These are phyloP conservation scores for Psilanteris sp. DNA, from an alignment of 1,140 invertebrate genomes.

Conservation along the genomic window DNA sequence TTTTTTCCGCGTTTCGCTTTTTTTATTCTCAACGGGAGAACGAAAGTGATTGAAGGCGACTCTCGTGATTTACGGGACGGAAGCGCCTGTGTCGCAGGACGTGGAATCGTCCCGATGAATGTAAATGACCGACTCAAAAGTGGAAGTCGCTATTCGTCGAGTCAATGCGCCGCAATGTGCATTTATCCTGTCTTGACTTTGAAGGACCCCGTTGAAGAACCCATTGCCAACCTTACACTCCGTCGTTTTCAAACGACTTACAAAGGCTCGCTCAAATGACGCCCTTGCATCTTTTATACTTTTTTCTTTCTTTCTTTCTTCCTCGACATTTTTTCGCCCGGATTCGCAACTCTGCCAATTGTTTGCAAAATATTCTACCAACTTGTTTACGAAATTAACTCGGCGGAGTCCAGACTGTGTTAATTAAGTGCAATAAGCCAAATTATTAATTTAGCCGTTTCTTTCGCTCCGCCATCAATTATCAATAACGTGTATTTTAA, in stretches of 20 bases:
- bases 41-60: slow-evolving; percentile 41
- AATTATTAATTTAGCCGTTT: too few species aligned
- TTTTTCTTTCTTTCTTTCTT: too few species aligned
- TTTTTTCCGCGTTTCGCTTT: background rate
- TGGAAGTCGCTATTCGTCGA: slow-evolving; percentile 41
- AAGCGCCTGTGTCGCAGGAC: slow-evolving; percentile 42
- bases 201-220: slow-evolving; percentile 22
- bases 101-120: slow-evolving; percentile 45
- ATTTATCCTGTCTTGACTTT: slow-evolving; percentile 38
- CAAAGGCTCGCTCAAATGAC: slow-evolving; percentile 1
- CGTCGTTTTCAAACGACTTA: slow-evolving; percentile 8
- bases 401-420: too few species aligned
- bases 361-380: too few species aligned
- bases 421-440: too few species aligned
- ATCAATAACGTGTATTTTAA: too few species aligned
- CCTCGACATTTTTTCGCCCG: too few species aligned
- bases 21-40: slow-evolving; percentile 3
- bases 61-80: slow-evolving; percentile 47
- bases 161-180: slow-evolving; percentile 27
- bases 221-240: slow-evolving; percentile 31
- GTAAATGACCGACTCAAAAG: slow-evolving; percentile 39
- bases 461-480: too few species aligned
- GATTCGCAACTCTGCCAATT: too few species aligned
- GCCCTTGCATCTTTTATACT: background rate
- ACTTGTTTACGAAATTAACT: too few species aligned